These are phyloP conservation scores for Amorpha juglandis DNA, from an alignment of 2,888 invertebrate species.

Conservation along the genomic window DNA sequence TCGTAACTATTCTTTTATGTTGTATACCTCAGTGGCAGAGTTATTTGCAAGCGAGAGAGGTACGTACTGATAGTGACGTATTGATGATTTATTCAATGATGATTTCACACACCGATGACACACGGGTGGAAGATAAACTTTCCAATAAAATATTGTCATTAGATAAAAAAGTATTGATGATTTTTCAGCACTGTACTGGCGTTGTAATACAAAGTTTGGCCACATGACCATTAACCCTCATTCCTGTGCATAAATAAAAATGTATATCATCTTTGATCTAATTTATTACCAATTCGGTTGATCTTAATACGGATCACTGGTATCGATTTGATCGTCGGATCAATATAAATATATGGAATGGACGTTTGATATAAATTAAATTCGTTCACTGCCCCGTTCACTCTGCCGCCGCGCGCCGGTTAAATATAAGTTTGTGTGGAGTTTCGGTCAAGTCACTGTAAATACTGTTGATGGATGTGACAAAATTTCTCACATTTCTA, in stretches of 20 bases:
- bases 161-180: not conserved
- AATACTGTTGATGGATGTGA: conserved; percentile 6
- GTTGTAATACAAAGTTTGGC: not conserved
- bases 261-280: conserved; percentile 26
- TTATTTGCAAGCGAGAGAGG: conserved; percentile 2
- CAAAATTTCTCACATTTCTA: conserved; percentile 19
- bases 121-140: not conserved
- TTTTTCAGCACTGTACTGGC: not conserved
- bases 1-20: conserved; percentile 6
- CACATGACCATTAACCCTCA: not conserved
- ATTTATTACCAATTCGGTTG: conserved; percentile 29
- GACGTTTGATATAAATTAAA: conserved; percentile 43
- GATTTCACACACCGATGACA: not conserved
- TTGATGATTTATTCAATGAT: not conserved
- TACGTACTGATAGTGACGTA: not conserved
- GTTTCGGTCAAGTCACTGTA: conserved; percentile 19
- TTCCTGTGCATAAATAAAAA: conserved; percentile 20
- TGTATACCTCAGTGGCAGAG: conserved; percentile 17
- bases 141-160: not conserved
- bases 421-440: conserved; percentile 31
- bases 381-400: conserved; percentile 36
- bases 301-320: conserved; percentile 36
- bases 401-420: conserved; percentile 27
- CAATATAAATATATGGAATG: conserved; percentile 41
- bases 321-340: conserved; percentile 42